Conservation (phyloP, 2,113 vertebrate species). For the Pipa parva region DNA sequence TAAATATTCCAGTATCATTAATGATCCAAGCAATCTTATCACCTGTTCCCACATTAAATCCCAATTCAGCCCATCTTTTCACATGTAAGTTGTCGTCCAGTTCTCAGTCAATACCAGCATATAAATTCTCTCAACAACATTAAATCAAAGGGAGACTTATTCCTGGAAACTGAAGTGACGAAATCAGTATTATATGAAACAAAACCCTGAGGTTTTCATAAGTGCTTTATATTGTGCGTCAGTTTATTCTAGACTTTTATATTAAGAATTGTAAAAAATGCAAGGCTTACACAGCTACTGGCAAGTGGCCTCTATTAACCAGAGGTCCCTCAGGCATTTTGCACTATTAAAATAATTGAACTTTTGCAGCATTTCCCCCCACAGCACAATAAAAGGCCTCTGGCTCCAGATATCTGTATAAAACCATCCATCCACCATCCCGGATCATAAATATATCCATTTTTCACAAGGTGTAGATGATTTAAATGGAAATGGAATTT, state of each 20-base stretch:
- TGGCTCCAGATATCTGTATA: neutral
- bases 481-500: constrained; percentile 34
- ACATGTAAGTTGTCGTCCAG: too few species aligned
- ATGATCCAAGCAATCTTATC: too few species aligned
- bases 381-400: constrained; percentile 20
- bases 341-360: constrained; percentile 32
- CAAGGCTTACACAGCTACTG: constrained; percentile 24
- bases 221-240: constrained; percentile 8
- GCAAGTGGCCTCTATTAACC: constrained; percentile 42
- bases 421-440: constrained; percentile 12
- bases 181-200: constrained; percentile 32
- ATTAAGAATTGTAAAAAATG: constrained; percentile 30
- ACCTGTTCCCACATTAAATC: too few species aligned
- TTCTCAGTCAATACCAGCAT: too few species aligned
- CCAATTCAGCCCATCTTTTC: too few species aligned
- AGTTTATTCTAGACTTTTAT: constrained; percentile 28
- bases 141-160: too few species aligned
- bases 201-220: constrained; percentile 9
- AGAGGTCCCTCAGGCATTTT: constrained; percentile 27
- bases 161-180: constrained; percentile 25
- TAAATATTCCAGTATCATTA: too few species aligned
- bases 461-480: constrained; percentile 6
- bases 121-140: too few species aligned
- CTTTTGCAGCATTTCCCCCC: constrained; percentile 20
- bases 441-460: constrained; percentile 14